Conservation (phyloP, 2,113 vertebrate species). For the Alces alces region DNA sequence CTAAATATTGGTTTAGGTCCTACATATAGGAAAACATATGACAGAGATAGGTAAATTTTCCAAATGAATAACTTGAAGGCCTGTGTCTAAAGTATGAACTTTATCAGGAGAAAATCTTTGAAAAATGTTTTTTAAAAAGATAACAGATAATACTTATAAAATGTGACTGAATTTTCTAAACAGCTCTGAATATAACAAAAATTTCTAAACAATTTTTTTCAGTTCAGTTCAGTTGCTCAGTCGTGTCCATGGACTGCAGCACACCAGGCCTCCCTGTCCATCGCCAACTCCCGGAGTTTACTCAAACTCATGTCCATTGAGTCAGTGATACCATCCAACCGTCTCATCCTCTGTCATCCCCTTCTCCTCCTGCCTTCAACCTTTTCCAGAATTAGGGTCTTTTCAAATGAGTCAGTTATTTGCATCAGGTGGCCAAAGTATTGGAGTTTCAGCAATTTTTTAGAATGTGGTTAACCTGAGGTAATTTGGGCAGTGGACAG, state of each 20-base stretch:
- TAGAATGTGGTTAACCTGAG: neutral
- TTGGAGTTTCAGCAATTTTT: neutral
- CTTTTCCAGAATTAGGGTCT: neutral
- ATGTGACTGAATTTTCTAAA: neutral
- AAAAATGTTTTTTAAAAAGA: neutral
- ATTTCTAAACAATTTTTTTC: neutral
- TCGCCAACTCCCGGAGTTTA: neutral
- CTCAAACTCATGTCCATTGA: neutral
- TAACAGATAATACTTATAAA: neutral
- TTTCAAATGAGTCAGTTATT: neutral
- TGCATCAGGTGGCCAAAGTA: neutral
- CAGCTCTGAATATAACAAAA: neutral
- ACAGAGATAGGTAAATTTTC: neutral
- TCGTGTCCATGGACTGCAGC: neutral
- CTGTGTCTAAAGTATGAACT: neutral
- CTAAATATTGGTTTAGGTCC: neutral
- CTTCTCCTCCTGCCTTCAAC: neutral
- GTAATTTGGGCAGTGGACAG: neutral
- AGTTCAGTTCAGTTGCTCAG: neutral
- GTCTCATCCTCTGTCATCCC: accelerated
- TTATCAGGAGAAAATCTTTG: neutral
- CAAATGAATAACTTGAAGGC: neutral
- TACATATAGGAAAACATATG: neutral
- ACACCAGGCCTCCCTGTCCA: neutral
- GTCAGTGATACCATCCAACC: accelerated